Conservation (phyloP, 2,888 invertebrate genomes). For the Daptonema setosum region DNA sequence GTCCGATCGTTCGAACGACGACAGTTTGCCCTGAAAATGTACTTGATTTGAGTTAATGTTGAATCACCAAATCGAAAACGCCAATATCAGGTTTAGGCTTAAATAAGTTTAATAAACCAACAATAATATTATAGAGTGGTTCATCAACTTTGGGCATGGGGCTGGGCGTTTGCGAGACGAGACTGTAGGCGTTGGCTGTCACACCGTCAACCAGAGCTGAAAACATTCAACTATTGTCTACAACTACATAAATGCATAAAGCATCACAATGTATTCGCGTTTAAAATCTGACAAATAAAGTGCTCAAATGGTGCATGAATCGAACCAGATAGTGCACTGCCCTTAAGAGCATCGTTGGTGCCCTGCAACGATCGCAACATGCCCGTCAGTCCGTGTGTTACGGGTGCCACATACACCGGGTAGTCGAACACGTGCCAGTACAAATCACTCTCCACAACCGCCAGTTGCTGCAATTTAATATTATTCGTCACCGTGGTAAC, state of each 20-base stretch:
- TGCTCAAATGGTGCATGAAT: background rate
- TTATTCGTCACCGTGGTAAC: too few species aligned
- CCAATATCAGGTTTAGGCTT: too few species aligned
- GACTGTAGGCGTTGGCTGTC: conserved; percentile 21
- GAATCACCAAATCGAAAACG: background rate
- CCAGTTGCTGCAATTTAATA: conserved; percentile 5
- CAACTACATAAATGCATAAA: background rate
- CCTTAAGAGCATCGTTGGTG: background rate
- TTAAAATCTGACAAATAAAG: too few species aligned
- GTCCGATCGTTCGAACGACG: conserved; percentile 28
- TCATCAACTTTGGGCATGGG: conserved; percentile 6
- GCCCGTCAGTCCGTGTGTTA: background rate
- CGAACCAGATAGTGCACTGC: background rate
- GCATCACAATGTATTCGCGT: too few species aligned
- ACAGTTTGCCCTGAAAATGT: conserved; percentile 16
- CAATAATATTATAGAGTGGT: conserved; percentile 6
- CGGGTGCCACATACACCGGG: conserved; percentile 5
- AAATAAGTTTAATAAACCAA: too few species aligned
- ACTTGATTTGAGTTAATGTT: background rate
- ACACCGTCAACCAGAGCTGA: conserved; percentile 16
- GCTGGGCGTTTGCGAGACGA: conserved; percentile 7
- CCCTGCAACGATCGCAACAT: background rate
- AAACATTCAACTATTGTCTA: background rate
- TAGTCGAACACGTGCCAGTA: background rate
- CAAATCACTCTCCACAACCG: conserved; percentile 1